Conservation (phyloP, 2,888 invertebrate genomes). For the Andrena chrysosceles region DNA sequence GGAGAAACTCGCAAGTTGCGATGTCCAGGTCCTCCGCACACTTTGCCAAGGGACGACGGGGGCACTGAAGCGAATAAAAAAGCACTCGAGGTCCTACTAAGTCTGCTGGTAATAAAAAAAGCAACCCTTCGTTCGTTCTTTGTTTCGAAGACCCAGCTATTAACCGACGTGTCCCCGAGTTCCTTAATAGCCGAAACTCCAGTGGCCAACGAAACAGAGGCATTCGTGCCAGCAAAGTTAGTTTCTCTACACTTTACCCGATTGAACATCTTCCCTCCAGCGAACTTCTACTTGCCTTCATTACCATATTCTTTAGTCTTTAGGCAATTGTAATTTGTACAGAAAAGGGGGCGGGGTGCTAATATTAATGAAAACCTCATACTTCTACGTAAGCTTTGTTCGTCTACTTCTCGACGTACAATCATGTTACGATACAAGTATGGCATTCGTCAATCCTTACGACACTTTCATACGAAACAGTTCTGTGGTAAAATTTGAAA, state of each 20-base stretch:
- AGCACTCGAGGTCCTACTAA: conserved; percentile 52
- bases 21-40: conserved; percentile 30
- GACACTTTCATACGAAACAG: too few species aligned
- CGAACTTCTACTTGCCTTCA: conserved; percentile 23
- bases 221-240: conserved; percentile 53
- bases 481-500: too few species aligned
- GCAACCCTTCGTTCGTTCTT: conserved; percentile 59
- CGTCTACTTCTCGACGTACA: too few species aligned
- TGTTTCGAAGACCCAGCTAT: conserved; percentile 61
- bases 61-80: conserved; percentile 63
- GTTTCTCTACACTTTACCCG: conserved; percentile 50
- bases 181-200: conserved; percentile 58
- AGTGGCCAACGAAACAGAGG: conserved; percentile 57
- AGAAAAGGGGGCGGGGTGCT: too few species aligned
- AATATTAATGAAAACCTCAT: conserved; percentile 33
- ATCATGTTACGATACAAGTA: too few species aligned
- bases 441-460: too few species aligned
- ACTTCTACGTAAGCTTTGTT: too few species aligned
- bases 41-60: conserved; percentile 48
- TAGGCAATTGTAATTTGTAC: conserved; percentile 11
- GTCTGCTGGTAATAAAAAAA: conserved; percentile 68
- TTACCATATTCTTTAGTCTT: conserved; percentile 34
- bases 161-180: conserved; percentile 67
- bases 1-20: conserved; percentile 41
- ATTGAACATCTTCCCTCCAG: conserved; percentile 47